phyloP scores from a whole-genome alignment of 2,113 vertebrate genomes.

The Solenodon paradoxus region DNA sequence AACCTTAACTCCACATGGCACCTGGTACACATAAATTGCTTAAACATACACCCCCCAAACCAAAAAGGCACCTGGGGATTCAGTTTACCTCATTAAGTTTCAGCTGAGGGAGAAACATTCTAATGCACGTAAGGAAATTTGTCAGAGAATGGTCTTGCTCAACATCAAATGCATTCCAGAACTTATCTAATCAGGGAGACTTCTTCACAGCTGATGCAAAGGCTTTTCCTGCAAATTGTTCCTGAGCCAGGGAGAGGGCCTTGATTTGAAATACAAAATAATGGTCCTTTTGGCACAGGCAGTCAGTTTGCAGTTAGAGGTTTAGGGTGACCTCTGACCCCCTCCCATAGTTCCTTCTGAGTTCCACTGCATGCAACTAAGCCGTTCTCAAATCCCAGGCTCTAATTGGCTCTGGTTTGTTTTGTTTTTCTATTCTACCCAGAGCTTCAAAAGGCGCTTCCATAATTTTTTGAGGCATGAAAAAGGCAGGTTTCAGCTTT shows the following conservation, averaged over 20 bases:
- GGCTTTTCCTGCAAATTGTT: slow-evolving; percentile 67
- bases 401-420: slow-evolving; percentile 78
- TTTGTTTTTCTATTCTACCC: slow-evolving; percentile 78
- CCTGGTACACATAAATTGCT: not conserved
- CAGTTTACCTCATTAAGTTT: slow-evolving; percentile 47
- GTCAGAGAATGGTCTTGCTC: slow-evolving; percentile 61
- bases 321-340: slow-evolving; percentile 76
- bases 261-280: slow-evolving; percentile 69
- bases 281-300: slow-evolving; percentile 72
- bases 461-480: slow-evolving; percentile 69
- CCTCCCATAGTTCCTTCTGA: slow-evolving; percentile 74
- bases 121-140: slow-evolving; percentile 56
- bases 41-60: not conserved
- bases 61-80: not conserved
- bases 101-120: slow-evolving; percentile 71
- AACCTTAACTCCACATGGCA: not conserved
- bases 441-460: slow-evolving; percentile 76
- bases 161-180: slow-evolving; percentile 83
- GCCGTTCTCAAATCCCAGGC: slow-evolving; percentile 75
- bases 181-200: slow-evolving; percentile 81
- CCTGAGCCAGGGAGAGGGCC: slow-evolving; percentile 60
- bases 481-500: slow-evolving; percentile 74
- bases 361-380: slow-evolving; percentile 69
- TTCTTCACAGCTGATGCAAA: slow-evolving; percentile 77
- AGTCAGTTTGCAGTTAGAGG: slow-evolving; percentile 71